Base-by-base conservation (phyloP, 2,888 invertebrate genomes). In the Urechis unicinctus region DNA sequence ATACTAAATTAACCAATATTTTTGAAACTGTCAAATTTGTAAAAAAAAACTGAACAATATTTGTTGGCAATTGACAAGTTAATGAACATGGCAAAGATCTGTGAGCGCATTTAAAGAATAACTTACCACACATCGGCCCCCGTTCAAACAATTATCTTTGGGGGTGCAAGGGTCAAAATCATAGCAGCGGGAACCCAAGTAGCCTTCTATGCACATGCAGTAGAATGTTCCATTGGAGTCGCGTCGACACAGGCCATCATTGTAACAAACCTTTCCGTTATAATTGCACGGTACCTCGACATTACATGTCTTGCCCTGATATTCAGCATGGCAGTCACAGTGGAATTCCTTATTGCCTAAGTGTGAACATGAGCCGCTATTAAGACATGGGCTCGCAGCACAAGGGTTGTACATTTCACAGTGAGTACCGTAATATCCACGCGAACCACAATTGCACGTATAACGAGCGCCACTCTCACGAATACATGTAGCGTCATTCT, bases 381-480 rank as follows among this genome's bases (percentile, higher is more conserved):
- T 42, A 31, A 41, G 47, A 52, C 65, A 65, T 4, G 64, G 64
- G 17, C 43, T 24, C 9, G 48, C 42, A 41, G 29, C 31, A 30
- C 62, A 62, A 1, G 56, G 60, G 48, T 61, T 51, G 25, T 30
- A 57, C 28, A 45, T 47, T 26, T 61, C 52, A 46, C 64, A 64
- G 28, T 54, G 43, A 9, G 25, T 26, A 2, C 61, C 63, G 42
- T 44, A 44, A 44, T 24, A 61, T 6, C 59, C 56, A 3, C 30
- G 30, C 3, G 46, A 25, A 13, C 53, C 44, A 9, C 44, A 47
- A 22, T 1, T 21, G 36, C 36, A 36, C 36, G 36, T 31, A 2
- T 25, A 29, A 6, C 36, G 25, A 6, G 22, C 13, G 21, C 25
- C 2, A 9, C 13, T 26, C 13, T 43, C n/a, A 24, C 51, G 52